Evolutionary conservation across 2,113 vertebrate species (phyloP).

Genomic region (Ramphastos sulfuratus): DNA sequence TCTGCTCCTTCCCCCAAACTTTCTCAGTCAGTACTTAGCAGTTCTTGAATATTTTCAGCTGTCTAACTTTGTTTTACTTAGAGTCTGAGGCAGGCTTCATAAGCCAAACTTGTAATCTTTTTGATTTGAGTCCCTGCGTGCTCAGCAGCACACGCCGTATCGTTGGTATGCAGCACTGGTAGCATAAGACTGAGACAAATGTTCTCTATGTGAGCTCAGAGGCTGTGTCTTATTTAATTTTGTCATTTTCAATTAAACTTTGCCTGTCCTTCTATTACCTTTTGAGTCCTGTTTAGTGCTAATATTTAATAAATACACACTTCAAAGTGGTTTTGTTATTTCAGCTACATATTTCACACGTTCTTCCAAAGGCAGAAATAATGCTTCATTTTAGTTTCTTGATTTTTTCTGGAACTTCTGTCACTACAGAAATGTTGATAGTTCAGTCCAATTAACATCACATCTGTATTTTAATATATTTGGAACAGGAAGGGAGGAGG

Average conservation of each 20-base stretch:
- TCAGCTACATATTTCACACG: background rate
- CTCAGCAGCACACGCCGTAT: background rate
- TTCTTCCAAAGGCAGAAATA: constrained; percentile 1
- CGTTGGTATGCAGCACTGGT: background rate
- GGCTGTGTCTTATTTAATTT: background rate
- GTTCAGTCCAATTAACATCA: background rate
- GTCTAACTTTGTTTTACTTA: background rate
- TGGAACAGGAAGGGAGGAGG: background rate
- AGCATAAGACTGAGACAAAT: background rate
- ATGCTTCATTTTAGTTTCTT: background rate
- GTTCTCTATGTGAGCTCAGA: background rate
- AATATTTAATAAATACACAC: background rate
- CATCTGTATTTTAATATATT: background rate
- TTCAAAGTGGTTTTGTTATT: background rate
- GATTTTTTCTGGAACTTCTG: background rate
- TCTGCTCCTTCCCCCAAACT: background rate
- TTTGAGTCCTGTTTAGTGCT: background rate
- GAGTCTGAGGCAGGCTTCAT: background rate
- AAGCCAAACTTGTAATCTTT: background rate
- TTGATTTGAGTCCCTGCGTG: background rate
- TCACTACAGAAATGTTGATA: background rate
- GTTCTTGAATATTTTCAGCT: background rate
- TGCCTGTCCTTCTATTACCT: background rate
- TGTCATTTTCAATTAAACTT: constrained; percentile 21
- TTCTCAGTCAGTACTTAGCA: background rate